phyloP scores from a whole-genome alignment of 2,797 vertebrate species.

The Danio choprae region DNA sequence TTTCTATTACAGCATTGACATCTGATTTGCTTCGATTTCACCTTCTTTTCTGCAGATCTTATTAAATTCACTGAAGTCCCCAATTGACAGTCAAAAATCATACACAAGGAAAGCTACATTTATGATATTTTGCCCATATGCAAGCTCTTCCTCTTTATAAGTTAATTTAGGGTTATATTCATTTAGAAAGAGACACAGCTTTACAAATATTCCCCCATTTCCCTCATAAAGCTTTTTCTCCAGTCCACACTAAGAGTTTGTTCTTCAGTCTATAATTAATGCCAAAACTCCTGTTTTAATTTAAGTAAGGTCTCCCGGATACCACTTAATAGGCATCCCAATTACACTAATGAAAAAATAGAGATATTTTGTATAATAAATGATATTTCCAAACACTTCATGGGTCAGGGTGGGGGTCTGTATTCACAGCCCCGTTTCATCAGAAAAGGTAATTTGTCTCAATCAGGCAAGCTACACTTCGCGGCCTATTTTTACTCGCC shows the following conservation, averaged over 20 bases:
- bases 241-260: conserved; percentile 51
- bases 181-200: conserved; percentile 10
- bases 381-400: conserved; percentile 55
- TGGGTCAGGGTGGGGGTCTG: conserved; percentile 50
- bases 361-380: conserved; percentile 59
- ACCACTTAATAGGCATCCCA: conserved; percentile 56
- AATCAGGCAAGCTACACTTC: conserved; percentile 56
- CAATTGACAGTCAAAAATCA: too few relatives aligned
- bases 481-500: conserved; percentile 46
- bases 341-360: conserved; percentile 61
- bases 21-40: too few relatives aligned
- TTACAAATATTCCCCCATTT: conserved; percentile 31
- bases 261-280: conserved; percentile 51
- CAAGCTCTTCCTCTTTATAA: neutral
- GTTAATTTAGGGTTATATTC: neutral
- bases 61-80: too few relatives aligned
- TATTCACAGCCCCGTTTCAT: conserved; percentile 65
- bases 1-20: too few relatives aligned
- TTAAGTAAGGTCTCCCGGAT: conserved; percentile 48
- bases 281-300: conserved; percentile 37
- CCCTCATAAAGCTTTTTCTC: conserved; percentile 23
- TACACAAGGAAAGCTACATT: too few relatives aligned
- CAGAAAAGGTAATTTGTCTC: conserved; percentile 61
- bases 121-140: too few relatives aligned
- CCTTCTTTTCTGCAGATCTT: too few relatives aligned